Base-by-base conservation (phyloP, 2,797 vertebrate genomes). In the Platyrinchus mystaceus region DNA sequence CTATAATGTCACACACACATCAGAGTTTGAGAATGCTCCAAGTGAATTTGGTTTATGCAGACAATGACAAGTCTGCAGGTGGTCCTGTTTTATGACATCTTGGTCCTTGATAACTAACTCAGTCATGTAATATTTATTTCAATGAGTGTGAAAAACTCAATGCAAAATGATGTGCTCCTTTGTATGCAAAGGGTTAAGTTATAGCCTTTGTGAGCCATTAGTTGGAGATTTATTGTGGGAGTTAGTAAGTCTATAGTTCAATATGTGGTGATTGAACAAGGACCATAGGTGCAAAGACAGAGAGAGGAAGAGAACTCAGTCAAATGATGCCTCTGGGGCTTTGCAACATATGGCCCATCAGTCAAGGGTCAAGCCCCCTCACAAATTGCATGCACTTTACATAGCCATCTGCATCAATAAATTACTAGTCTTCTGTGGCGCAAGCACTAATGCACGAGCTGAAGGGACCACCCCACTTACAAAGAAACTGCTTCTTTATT, bases 301-400 rank as follows among this genome's bases (percentile, higher is more conserved):
- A 94, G 78, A 97, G 96, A 97, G 97, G 97, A 97, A 98, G 95
- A 97, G 91, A 96, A 97, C 97, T 95, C 96, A 97, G 97, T 97
- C 93, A 97, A 97, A 98, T 96, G 94, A 98, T 91, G 92, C 98
- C 98, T 97, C 97, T 84, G 80, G 98, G 97, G 97, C 94, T 97
- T 98, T 97, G 94, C 96, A 98, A 97, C 98, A 98, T 98, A 98
- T 98, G 97, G 97, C 97, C 97, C 97, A 98, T 96, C 97, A 98
- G 98, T 99, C 98, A 99, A 97, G 98, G 99, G 99, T 99, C 99
- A 98, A 98, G 98, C 97, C 98, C 98, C 97, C 97, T 98, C 97
- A 97, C 98, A 97, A 98, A 97, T 97, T 98, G 98, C 98, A 99
- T 98, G 98, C 98, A 99, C 98, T 99, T 95, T 97, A 97, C 98